Evolutionary conservation across 92 coral and sea anemone species (phyloP).

Genomic region (Plumapathes pennacea): DNA sequence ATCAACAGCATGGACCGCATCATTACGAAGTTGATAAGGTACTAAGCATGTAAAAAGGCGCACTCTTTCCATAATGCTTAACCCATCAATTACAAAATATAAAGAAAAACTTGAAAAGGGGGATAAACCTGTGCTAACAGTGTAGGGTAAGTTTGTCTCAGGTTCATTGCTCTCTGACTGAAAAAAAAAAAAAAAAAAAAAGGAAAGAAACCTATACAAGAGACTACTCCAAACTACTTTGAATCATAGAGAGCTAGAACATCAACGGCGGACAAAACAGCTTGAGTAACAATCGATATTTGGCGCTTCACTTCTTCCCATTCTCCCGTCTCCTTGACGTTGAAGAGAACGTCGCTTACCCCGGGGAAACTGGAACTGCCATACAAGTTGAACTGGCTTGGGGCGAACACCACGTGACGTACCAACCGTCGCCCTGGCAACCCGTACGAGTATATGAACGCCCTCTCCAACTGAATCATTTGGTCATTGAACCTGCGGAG

Average conservation of each 20-base stretch:
- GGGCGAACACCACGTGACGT: constrained; percentile 88
- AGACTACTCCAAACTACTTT: no score
- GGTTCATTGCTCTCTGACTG: no score
- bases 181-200: no score
- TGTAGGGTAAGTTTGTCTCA: no score
- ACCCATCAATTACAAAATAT: no score
- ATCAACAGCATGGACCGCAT: no score
- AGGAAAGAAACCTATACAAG: no score
- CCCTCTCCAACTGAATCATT: constrained; percentile 84
- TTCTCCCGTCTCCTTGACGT: constrained; percentile 58
- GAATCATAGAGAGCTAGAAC: background rate
- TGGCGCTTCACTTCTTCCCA: constrained; percentile 73
- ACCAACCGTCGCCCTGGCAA: constrained; percentile 67
- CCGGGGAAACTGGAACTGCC: constrained; percentile 90
- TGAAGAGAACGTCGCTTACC: constrained; percentile 70
- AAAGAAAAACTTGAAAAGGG: no score
- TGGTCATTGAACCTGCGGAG: constrained; percentile 84
- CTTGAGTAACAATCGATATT: constrained; percentile 59
- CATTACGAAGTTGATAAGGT: no score
- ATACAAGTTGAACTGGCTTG: constrained; percentile 66
- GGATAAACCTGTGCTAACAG: no score
- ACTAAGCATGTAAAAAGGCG: no score
- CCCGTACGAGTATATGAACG: constrained; percentile 80
- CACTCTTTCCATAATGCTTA: no score
- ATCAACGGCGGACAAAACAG: constrained; percentile 67